Conservation (phyloP, 2,797 vertebrate genomes). For the Rhinichthys osculus region DNA sequence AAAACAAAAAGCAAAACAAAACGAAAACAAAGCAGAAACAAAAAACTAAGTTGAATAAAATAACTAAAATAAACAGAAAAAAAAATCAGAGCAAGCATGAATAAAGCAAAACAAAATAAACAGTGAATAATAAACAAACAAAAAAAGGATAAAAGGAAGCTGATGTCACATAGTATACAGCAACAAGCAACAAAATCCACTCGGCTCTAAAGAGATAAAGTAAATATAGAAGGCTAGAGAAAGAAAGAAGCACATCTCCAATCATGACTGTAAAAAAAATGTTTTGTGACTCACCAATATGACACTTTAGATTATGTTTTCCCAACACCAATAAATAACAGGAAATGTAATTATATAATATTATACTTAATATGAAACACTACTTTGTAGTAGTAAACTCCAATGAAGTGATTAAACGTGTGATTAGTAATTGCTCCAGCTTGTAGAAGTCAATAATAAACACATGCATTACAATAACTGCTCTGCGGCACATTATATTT, state of each 20-base stretch:
- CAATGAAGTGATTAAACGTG: not conserved
- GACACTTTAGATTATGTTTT: not conserved
- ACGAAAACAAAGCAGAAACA: not conserved
- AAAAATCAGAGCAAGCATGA: not conserved
- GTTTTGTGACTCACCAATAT: not conserved
- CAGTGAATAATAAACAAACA: not conserved
- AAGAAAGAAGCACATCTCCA: not conserved
- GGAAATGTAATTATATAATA: not conserved
- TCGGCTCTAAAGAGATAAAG: not conserved
- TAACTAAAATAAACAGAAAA: not conserved
- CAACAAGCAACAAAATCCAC: not conserved
- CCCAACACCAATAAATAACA: not conserved
- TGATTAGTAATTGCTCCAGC: not conserved
- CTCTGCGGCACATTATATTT: not conserved
- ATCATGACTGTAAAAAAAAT: not conserved
- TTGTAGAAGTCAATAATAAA: not conserved
- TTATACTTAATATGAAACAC: not conserved
- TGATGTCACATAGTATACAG: not conserved
- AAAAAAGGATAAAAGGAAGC: not conserved
- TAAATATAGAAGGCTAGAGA: not conserved
- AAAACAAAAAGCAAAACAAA: not conserved
- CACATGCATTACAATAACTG: constrained; percentile 13
- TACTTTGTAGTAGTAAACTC: not conserved
- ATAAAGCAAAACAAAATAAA: not conserved
- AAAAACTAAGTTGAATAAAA: not conserved